Evolutionary conservation across 2,113 vertebrate genomes (phyloP), one percentile per base, ranked within the genome.

Genomic region (Onychorhynchus coronatus): DNA sequence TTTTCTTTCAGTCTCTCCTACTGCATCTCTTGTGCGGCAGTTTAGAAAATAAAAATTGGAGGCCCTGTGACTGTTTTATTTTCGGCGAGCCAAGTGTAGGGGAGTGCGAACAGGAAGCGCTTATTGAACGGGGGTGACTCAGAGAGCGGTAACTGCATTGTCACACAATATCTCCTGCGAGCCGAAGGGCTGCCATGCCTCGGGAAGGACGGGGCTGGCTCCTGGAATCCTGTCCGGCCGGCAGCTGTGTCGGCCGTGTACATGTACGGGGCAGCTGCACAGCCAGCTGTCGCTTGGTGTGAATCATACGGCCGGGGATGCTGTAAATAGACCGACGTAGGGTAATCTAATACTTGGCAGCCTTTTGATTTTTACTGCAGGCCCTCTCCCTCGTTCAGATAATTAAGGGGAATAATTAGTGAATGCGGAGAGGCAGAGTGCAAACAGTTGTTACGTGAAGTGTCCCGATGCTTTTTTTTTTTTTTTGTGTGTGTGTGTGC

Each of bases 191-290:
- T 53, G 59, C 84, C 91, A 79, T 98, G 98, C 97, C 98, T 98
- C 89, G 95, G 98, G 97, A 98, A 98, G 98, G 98, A 98, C 97
- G 74, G 98, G 98, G 95, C 97, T 58, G 91, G 98, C 98, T 99
- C 98, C 98, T 97, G 97, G 91, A 98, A 98, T 98, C 97, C 98
- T 98, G 98, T 97, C 98, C 97, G 97, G 97, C 98, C 95, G 96
- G 99, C 99, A 99, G 99, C 99, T 99, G 99, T 99, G 98, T 97
- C 71, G 95, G 97, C 98, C 98, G 83, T 98, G 95, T 98, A 97
- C 98, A 97, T 98, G 98, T 98, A 98, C 97, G 96, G 99, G 99
- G 98, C 99, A 99, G 99, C 99, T 99, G 99, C 98, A 97, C 97
- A 98, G 97, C 98, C 99, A 99, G 99, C 99, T 99, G 99, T 99